Evolutionary conservation across 1,140 invertebrate genomes (phyloP).

Genomic region (Ceratina calcarata): DNA sequence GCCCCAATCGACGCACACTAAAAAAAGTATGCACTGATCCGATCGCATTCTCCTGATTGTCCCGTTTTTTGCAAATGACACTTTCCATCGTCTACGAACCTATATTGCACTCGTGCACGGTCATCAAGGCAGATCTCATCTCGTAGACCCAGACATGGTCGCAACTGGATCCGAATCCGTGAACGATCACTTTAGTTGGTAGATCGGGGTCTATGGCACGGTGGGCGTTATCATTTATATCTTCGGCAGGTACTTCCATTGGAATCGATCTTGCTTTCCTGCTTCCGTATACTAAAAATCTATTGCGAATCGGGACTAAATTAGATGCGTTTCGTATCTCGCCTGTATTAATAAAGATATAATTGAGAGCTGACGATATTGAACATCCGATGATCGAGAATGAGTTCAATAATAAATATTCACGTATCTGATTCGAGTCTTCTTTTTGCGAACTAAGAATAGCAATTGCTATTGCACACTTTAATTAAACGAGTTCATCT

Average conservation of each 20-base stretch:
- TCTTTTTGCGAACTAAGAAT: too few species aligned
- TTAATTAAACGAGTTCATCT: too few species aligned
- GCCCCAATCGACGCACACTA: constrained; percentile 97
- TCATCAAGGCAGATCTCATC: constrained; percentile 94
- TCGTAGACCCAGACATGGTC: constrained; percentile 95
- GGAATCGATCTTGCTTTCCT: constrained; percentile 77
- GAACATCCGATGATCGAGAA: too few species aligned
- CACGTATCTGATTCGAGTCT: too few species aligned
- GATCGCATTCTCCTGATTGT: neutral
- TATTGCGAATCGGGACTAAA: constrained; percentile 33
- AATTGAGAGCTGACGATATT: too few species aligned
- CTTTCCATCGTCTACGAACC: constrained; percentile 48
- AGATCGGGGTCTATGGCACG: constrained; percentile 78
- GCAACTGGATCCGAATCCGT: constrained; percentile 96
- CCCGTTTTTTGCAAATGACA: neutral
- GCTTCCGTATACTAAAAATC: constrained; percentile 78
- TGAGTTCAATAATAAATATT: too few species aligned
- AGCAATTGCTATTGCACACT: too few species aligned
- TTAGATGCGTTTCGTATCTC: neutral
- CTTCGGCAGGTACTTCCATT: constrained; percentile 77
- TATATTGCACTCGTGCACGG: constrained; percentile 82
- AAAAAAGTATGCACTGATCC: constrained; percentile 43
- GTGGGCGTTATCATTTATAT: constrained; percentile 78
- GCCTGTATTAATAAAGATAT: too few species aligned
- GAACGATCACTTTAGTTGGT: constrained; percentile 95